Evolutionary conservation across 2,113 vertebrate species (phyloP).

Genomic region (Suricata suricatta): DNA sequence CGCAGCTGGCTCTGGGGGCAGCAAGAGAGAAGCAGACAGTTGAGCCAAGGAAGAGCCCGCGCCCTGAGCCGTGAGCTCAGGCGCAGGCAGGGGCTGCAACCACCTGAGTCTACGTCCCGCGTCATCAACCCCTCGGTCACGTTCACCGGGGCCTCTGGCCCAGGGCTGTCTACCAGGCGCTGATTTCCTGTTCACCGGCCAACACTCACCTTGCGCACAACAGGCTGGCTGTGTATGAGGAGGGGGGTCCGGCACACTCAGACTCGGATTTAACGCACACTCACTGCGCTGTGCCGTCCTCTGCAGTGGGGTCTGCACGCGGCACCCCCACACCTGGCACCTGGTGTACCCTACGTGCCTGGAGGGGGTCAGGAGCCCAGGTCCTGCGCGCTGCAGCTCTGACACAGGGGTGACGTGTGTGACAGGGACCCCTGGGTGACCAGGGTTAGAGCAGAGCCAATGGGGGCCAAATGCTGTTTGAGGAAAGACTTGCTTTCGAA

Average conservation of each 20-base stretch:
- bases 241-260: too few species aligned
- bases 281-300: too few species aligned
- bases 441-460: neutral
- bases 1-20: neutral
- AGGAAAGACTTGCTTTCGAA: neutral
- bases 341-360: neutral
- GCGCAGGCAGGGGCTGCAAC: fast-evolving
- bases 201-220: fast-evolving
- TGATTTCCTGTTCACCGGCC: neutral
- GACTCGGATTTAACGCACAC: fast-evolving
- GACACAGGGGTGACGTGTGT: fast-evolving
- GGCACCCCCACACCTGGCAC: fast-evolving
- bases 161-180: fast-evolving
- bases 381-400: neutral
- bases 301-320: fast-evolving
- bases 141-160: fast-evolving
- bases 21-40: neutral
- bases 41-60: neutral
- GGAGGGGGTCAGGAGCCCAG: neutral
- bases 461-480: fast-evolving
- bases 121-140: fast-evolving
- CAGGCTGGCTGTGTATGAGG: neutral
- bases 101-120: fast-evolving
- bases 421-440: fast-evolving
- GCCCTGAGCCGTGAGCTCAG: neutral